These are phyloP conservation scores for Drosophila fungiperda DNA, from an alignment of 2,888 invertebrate genomes.

Conservation along the genomic window DNA sequence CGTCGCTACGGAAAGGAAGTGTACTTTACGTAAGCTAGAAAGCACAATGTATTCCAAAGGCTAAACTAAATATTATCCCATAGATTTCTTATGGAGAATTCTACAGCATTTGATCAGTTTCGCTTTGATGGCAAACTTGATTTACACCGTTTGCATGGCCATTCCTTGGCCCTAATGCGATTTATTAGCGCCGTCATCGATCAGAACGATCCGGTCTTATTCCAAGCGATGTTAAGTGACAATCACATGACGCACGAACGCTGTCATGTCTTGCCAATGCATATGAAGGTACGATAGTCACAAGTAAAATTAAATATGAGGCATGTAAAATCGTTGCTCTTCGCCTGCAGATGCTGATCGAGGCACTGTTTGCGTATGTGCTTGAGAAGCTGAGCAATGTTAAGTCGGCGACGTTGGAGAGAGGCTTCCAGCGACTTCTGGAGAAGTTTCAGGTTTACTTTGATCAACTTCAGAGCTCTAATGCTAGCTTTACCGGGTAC, in stretches of 20 bases:
- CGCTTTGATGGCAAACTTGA: conserved; percentile 52
- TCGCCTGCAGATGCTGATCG: conserved; percentile 35
- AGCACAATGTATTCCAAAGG: background rate
- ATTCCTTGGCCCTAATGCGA: conserved; percentile 60
- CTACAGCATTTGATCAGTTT: conserved; percentile 63
- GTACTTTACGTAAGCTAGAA: conserved; percentile 47
- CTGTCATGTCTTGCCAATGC: conserved; percentile 25
- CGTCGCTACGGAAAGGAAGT: conserved; percentile 54
- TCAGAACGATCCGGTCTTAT: conserved; percentile 54
- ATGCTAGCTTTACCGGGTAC: background rate
- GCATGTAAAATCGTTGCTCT: background rate
- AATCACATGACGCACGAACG: conserved; percentile 35
- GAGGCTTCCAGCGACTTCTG: conserved; percentile 57
- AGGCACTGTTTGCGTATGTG: conserved; percentile 41
- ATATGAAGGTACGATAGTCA: conserved; percentile 50
- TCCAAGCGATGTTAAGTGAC: conserved; percentile 58
- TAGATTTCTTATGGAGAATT: conserved; percentile 71
- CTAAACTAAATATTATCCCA: background rate
- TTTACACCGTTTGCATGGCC: conserved; percentile 59
- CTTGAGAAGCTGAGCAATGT: conserved; percentile 42
- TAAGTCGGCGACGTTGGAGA: conserved; percentile 59
- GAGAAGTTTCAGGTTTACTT: conserved; percentile 38
- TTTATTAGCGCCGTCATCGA: conserved; percentile 68
- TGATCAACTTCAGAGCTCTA: background rate
- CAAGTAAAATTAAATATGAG: background rate